Evolutionary conservation across 1,140 invertebrate genomes (phyloP), one percentile per base, ranked within the genome.

Genomic region (Hyphantria cunea): DNA sequence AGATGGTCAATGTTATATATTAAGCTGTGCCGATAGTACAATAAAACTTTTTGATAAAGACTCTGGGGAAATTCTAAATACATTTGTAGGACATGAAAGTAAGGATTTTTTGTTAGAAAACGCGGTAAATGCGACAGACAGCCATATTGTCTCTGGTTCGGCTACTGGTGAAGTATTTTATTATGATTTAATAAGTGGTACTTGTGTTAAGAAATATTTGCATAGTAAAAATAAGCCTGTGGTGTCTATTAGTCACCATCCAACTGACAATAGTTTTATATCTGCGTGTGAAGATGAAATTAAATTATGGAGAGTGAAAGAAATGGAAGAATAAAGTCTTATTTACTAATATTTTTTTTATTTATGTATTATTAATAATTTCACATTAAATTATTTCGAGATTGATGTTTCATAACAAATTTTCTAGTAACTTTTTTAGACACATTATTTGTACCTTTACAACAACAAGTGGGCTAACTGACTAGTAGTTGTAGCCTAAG

Each of bases 41-140:
- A 89, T 99, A 11, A 94, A 95, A 78, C 92, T 99, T 39, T 93
- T 99, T 60, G 98, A 99, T 78, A 99, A 98, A 91, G 84, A 87
- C 42, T 80, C 78, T 6, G 86, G 80, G 5, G 84, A 87, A 32
- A 31, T 90, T n/a, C 62, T 90, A 25, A 90, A 90, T 71, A 95
- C 95, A 72, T 98, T 96, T 80, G 91, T 82, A 47, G 97, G 97
- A 0, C 96, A 98, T 77, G 91, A 91, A 63, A 95, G 94, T 65
- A 94, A 93, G 62, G 95, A 97, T 77, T 96, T 96, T 78, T 94
- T 94, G 70, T 92, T 99, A 13, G 98, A 99, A 86, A 97, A 96
- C 83, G 95, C 94, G 70, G 93, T 99, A 3, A 95, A 96, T 84
- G 90, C 93, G 52, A 95, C 94, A 68, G 98, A 99, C 84, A 95